Conservation (phyloP, 2,113 vertebrate species). For the Coryphaenoides rupestris region DNA sequence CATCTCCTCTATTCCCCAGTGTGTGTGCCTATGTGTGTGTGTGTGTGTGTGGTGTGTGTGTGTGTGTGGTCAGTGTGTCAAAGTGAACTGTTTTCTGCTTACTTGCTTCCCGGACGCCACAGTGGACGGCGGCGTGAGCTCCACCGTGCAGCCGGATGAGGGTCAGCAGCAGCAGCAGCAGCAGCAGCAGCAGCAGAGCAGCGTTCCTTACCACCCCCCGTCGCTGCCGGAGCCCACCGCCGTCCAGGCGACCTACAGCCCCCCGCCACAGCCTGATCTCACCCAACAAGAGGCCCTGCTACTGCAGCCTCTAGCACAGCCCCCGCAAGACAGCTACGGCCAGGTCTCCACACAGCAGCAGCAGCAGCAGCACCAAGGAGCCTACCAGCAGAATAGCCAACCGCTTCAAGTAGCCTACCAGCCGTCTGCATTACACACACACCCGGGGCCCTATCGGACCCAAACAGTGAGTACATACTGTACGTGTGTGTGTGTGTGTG, state of each 20-base stretch:
- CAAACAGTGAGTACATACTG: constrained; percentile 75
- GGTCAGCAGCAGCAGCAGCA: too few species aligned
- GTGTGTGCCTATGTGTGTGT: not conserved
- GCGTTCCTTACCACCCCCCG: constrained; percentile 79
- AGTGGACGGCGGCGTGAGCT: constrained; percentile 83
- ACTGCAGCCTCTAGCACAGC: constrained; percentile 68
- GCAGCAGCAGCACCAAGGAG: constrained; percentile 36
- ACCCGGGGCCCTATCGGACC: constrained; percentile 65
- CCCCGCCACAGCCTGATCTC: constrained; percentile 63
- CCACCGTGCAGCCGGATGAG: constrained; percentile 79
- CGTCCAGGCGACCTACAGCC: constrained; percentile 63
- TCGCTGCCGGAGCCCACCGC: constrained; percentile 74
- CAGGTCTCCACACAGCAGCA: constrained; percentile 63
- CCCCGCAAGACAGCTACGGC: constrained; percentile 54
- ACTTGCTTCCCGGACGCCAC: constrained; percentile 73
- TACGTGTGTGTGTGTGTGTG: not conserved
- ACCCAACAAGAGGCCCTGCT: constrained; percentile 56
- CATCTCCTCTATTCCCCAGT: not conserved
- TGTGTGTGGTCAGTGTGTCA: not conserved
- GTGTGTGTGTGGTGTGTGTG: not conserved
- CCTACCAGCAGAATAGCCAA: constrained; percentile 52
- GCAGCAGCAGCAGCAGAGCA: too few species aligned
- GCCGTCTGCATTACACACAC: constrained; percentile 52
- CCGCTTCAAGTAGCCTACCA: constrained; percentile 51
- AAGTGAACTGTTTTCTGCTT: constrained; percentile 28